A percentile compares a stretch with the other conserved stretches of the same genome.
Evolutionary conservation across 1,140 invertebrate species (phyloP).

Genomic region (Sesamia nonagrioides): DNA sequence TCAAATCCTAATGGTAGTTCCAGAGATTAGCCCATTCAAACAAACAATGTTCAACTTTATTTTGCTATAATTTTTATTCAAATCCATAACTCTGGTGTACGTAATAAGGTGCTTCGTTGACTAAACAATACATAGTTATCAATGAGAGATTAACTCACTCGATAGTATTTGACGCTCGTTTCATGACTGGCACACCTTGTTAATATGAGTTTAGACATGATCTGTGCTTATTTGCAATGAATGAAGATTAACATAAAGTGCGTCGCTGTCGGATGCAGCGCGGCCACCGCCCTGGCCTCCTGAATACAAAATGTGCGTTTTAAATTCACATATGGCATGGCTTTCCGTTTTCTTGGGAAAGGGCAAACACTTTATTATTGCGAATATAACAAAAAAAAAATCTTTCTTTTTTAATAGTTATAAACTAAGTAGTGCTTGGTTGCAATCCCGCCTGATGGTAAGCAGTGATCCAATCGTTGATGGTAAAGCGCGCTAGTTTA

Average conservation of each 20-base stretch:
- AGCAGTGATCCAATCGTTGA: too few relatives aligned
- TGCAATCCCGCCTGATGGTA: too few relatives aligned
- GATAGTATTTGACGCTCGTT: constrained; percentile 14
- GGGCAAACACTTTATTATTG: too few relatives aligned
- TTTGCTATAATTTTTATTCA: too few relatives aligned
- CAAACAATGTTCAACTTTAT: too few relatives aligned
- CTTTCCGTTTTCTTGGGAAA: constrained; percentile 46
- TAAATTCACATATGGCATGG: constrained; percentile 65
- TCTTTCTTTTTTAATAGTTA: too few relatives aligned
- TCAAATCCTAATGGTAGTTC: too few relatives aligned
- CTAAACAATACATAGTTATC: constrained; percentile 27
- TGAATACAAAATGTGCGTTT: constrained; percentile 68
- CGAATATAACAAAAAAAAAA: too few relatives aligned
- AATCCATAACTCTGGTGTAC: not conserved
- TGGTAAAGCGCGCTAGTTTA: too few relatives aligned
- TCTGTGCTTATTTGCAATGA: constrained; percentile 81
- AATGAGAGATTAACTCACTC: constrained; percentile 33
- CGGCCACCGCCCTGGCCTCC: constrained; percentile 60
- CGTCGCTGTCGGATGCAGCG: constrained; percentile 58
- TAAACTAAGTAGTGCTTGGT: too few relatives aligned
- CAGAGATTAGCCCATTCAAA: too few relatives aligned
- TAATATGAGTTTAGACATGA: constrained; percentile 70
- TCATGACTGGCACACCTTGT: constrained; percentile 69
- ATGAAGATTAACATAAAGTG: constrained; percentile 80
- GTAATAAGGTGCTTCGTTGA: not conserved